Conservation (phyloP, 2,888 invertebrate genomes). For the Cheilosia urbana region DNA sequence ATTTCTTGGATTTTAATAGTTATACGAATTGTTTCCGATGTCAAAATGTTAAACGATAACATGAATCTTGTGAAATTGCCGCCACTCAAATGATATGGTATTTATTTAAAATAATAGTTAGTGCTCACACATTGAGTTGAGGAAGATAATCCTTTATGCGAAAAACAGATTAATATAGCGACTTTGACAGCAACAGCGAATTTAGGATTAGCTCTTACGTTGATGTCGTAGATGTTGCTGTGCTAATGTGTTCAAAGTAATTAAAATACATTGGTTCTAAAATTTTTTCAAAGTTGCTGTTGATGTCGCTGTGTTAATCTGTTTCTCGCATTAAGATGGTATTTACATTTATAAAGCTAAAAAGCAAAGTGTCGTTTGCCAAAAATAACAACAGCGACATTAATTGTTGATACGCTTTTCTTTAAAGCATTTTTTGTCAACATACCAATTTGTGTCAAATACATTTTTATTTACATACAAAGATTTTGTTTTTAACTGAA, state of each 20-base stretch:
- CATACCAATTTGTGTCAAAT: too few species aligned
- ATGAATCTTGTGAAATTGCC: slow-evolving; percentile 5
- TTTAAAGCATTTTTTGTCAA: neutral
- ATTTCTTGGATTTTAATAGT: neutral
- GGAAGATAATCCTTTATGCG: slow-evolving; percentile 2
- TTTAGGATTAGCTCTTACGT: too few species aligned
- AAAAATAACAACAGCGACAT: neutral
- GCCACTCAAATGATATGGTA: neutral
- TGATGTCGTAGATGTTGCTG: too few species aligned
- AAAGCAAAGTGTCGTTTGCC: neutral
- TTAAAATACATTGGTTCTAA: too few species aligned
- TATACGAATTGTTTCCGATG: neutral
- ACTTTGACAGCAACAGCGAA: too few species aligned
- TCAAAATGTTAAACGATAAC: neutral
- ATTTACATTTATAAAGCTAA: neutral
- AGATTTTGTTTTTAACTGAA: too few species aligned
- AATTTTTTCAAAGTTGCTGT: too few species aligned
- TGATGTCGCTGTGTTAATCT: too few species aligned
- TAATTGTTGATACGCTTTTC: neutral
- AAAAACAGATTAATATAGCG: too few species aligned
- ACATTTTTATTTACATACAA: too few species aligned
- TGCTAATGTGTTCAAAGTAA: too few species aligned
- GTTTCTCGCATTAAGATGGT: too few species aligned
- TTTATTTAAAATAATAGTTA: neutral
- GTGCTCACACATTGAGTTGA: neutral